Evolutionary conservation across 2,888 invertebrate species (phyloP), one percentile per base, ranked within the genome.

Genomic region (Drosophila histrio): DNA sequence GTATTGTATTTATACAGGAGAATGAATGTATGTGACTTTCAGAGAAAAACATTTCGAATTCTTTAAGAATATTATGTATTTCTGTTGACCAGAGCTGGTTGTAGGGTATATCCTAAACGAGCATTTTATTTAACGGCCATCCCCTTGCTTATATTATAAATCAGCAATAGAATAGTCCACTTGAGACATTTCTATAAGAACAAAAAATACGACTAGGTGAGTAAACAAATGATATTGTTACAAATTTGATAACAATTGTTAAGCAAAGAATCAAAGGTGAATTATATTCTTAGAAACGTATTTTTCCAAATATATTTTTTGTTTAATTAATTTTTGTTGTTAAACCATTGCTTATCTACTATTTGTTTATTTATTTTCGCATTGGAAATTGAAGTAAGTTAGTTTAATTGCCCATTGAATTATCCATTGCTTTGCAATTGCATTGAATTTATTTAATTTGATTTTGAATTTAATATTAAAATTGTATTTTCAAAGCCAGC

Each of bases 401-500:
- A n/a, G n/a, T n/a, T n/a, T n/a, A n/a, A n/a, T n/a, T n/a, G 34
- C 8, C 15, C 15, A 34, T 1, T 1, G 39, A 39, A 1, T 21
- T 39, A 7, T 7, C n/a, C n/a, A 11, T 21, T 5, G n/a, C 39
- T 21, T 7, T n/a, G 39, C n/a, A 21, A 39, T 4, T 39, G 11
- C 11, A 38, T 11, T 38, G 2, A 39, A 11, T 22, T 39, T 7
- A 21, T 21, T n/a, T n/a, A 21, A 21, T 21, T 21, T n/a, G 19
- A 21, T 11, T 36, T 39, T 39, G 3, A 21, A n/a, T 17, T 43
- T 3, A 17, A n/a, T 49, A 34, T 3, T 36, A 1, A 38, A 52
- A 22, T 47, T 24, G 52, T 50, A 54, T 50, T 66, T 43, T 21
- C 21, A 34, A 64, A 36, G 46, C 41, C 26, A 49, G 39, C n/a